Conservation (phyloP, 2,888 invertebrate genomes). For the Metopia argyrocephala region DNA sequence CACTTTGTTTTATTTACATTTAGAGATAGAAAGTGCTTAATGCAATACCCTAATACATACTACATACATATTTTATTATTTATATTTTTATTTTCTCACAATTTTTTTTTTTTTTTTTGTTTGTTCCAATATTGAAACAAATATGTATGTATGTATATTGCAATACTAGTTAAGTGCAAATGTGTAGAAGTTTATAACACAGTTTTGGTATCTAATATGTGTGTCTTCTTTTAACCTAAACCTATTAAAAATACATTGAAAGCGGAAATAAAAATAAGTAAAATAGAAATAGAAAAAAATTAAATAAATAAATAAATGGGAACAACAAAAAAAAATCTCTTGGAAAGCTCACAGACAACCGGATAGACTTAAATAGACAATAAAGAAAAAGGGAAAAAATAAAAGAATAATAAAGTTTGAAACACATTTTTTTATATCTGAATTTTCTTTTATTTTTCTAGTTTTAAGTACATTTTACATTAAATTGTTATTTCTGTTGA, state of each 20-base stretch:
- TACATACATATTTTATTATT: no score
- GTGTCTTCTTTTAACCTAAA: conserved; percentile 62
- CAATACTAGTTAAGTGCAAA: neutral
- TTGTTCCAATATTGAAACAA: neutral
- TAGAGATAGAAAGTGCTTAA: no score
- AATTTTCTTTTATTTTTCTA: conserved; percentile 43
- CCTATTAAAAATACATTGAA: conserved; percentile 61
- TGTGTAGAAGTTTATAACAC: conserved; percentile 36
- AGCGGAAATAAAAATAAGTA: conserved; percentile 57
- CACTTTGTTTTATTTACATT: no score
- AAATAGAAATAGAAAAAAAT: conserved; percentile 48
- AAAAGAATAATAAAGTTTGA: conserved; percentile 65
- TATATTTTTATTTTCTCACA: neutral
- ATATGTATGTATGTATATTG: neutral
- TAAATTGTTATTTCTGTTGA: conserved; percentile 73
- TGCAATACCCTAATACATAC: no score
- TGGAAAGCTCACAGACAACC: conserved; percentile 60
- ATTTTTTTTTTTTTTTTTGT: conserved; percentile 18
- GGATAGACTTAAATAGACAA: conserved; percentile 32
- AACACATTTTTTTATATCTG: conserved; percentile 64
- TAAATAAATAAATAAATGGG: conserved; percentile 45
- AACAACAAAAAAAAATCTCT: conserved; percentile 42
- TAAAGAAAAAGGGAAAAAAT: conserved; percentile 47
- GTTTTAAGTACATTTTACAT: conserved; percentile 61
- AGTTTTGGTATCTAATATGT: conserved; percentile 45